Percentiles rank a stretch among this genome's conserved stretches.
phyloP scores from a whole-genome alignment of 2,113 vertebrate genomes.

The Phainopepla nitens region DNA sequence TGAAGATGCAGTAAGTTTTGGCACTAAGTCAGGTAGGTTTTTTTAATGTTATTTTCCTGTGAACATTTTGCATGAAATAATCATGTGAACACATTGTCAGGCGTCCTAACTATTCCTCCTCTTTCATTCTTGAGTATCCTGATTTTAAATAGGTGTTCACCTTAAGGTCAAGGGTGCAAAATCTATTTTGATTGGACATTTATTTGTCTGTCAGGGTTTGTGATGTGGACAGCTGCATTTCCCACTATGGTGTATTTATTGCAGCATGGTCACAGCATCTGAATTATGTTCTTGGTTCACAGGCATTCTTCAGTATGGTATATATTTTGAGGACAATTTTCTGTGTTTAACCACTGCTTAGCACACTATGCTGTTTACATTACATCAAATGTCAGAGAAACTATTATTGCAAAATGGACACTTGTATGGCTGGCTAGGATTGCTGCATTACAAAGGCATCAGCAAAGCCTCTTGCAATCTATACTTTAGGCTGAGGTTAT shows the following conservation, averaged over 20 bases:
- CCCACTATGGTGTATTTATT: background rate
- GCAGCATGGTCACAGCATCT: background rate
- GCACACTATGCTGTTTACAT: background rate
- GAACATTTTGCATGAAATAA: background rate
- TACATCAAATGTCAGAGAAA: background rate
- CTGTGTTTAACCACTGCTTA: background rate
- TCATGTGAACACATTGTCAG: background rate
- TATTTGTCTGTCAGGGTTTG: background rate
- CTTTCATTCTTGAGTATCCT: background rate
- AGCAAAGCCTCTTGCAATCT: background rate
- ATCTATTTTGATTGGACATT: background rate
- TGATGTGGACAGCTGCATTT: background rate
- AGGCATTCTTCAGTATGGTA: background rate
- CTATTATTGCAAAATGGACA: background rate
- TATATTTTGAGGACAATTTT: background rate
- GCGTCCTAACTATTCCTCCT: background rate
- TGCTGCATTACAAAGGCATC: background rate
- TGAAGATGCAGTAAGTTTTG: background rate
- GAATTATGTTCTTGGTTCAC: background rate
- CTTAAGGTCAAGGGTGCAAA: background rate
- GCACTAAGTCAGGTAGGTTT: fast-evolving
- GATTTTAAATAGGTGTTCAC: background rate
- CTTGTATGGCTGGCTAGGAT: background rate
- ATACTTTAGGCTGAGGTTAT: background rate
- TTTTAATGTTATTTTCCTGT: background rate